Base-by-base conservation (phyloP, 1,140 invertebrate genomes). In the Drosophila mauritiana region DNA sequence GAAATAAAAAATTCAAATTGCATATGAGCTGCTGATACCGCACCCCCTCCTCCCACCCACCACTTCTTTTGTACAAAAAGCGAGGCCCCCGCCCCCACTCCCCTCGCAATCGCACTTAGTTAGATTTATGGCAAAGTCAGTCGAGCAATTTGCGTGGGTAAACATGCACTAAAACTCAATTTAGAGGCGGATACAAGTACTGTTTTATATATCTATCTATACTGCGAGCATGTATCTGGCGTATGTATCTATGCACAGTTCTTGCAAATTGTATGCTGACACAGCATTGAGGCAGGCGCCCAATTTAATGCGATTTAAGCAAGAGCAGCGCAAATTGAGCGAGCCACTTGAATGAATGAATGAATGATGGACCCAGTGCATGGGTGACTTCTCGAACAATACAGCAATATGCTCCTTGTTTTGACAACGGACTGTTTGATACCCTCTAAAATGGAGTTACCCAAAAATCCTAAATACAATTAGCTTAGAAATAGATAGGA, bases 81-180 rank as follows among this genome's bases (percentile, higher is more conserved):
- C 36, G 39, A 7, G 25, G 22, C 53, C 27, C 17, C 11, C 51
- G 12, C 25, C 12, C 40, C 20, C 40, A 12, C 20, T 17, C 43
- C 36, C 25, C 31, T 7, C 25, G 15, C 64, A 69, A 52, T 78
- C 79, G 83, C 84, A 86, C 83, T 86, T 86, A 88, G 83, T 79
- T 86, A 82, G 83, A 86, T 86, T 88, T 86, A 86, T 86, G 83
- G 83, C 84, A 86, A 88, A 86, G 83, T 88, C 83, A 88, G 83
- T 86, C 83, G 75, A 86, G 84, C 84, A 88, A 88, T 88, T 88
- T 88, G 83, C 83, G 83, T 88, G 84, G 83, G 83, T 88, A 88
- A 88, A 88, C 84, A 88, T 88, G 84, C 83, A 88, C 83, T 88
- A 88, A 88, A 88, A 89, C 83, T 89, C 83, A 88, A 88, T 88